Evolutionary conservation across 2,113 vertebrate species (phyloP), one percentile per base, ranked within the genome.

Genomic region (Oreotrochilus melanogaster): DNA sequence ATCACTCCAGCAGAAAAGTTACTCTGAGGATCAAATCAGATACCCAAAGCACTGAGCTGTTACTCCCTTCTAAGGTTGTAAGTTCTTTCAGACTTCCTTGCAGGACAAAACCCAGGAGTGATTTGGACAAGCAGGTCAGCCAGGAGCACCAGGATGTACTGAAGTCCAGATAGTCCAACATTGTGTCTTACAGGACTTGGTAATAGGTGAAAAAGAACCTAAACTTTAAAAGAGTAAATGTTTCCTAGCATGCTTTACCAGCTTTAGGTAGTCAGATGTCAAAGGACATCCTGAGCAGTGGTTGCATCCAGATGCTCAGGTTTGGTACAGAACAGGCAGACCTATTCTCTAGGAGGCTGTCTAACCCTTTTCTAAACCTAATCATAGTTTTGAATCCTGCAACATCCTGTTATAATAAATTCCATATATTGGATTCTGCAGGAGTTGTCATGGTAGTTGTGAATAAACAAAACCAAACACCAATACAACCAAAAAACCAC

Each of bases 241-340:
- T 47, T 82, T 71, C 74, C 80, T 33, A 74, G 39, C 25, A 51
- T 8, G 25, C 43, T 89, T 67, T 30, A 89, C 23, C 35, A 78
- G n/a, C 39, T 67, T 23, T 50, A 33, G 42, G 43, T 31, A 80
- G 39, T 51, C 62, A 86, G 56, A n/a, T 48, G 28, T 57, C 42
- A 5, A 9, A 73, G 39, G 51, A 71, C 37, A 74, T 71, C 15
- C 56, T 1, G 2, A 92, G 35, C 31, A 54, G 70, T 13, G 10
- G 33, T 2, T 57, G 30, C 48, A 75, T 35, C 48, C n/a, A 51
- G n/a, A 72, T 1, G 2, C 9, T 78, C 43, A 8, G 0, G 7
- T 39, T 35, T 62, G 56, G n/a, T 42, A 86, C 5, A 67, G 33
- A 88, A 82, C 7, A 31, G 71, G 27, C 4, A 84, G 33, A 53